Percentiles rank a stretch among this genome's conserved stretches.
phyloP scores from a whole-genome alignment of 64 coral and sea anemone species.

The Anthopleura sola region DNA sequence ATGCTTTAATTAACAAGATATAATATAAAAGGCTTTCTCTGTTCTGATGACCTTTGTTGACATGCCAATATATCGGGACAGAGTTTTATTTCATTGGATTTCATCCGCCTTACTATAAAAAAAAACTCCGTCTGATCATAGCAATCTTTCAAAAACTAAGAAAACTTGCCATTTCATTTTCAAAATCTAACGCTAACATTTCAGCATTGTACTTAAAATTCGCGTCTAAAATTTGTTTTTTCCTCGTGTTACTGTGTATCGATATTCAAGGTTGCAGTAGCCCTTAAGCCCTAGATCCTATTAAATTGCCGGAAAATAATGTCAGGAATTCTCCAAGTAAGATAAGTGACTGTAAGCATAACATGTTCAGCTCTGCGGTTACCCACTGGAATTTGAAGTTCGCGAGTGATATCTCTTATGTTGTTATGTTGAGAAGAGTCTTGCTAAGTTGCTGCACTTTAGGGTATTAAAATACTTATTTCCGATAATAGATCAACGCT shows the following conservation, averaged over 20 bases:
- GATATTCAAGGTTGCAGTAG: background rate
- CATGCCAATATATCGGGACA: background rate
- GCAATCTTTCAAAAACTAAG: too few species aligned
- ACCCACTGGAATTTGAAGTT: slow-evolving; percentile 11
- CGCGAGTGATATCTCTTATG: background rate
- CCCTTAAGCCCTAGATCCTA: background rate
- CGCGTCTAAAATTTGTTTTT: background rate
- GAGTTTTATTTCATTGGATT: background rate
- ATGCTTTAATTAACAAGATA: background rate
- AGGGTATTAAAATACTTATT: slow-evolving; percentile 2
- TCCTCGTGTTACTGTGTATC: background rate
- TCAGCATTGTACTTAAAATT: background rate
- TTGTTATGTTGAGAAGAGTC: background rate
- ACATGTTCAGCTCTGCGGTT: background rate
- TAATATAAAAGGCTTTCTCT: slow-evolving; percentile 7
- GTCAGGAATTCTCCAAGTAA: background rate
- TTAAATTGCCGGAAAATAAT: slow-evolving; percentile 8
- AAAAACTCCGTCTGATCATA: background rate
- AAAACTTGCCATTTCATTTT: too few species aligned
- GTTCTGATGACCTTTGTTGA: background rate
- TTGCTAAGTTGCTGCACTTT: background rate
- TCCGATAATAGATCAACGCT: background rate
- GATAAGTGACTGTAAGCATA: background rate
- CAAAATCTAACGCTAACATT: background rate
- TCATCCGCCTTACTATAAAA: background rate